Evolutionary conservation across 2,888 invertebrate genomes (phyloP).

Genomic region (Limnephilus rhombicus): DNA sequence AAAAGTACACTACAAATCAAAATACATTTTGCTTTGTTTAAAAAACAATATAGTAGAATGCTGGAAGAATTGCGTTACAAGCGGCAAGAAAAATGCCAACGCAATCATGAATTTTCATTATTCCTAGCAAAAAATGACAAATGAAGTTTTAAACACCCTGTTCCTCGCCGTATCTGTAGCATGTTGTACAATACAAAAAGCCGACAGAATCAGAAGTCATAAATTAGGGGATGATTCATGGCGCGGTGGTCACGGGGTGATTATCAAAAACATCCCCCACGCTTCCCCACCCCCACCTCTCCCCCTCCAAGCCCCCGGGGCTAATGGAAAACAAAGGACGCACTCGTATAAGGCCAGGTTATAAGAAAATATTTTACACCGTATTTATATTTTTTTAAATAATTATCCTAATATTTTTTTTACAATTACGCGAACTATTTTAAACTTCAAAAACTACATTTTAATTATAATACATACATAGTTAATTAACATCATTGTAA

Average conservation of each 20-base stretch:
- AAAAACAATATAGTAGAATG: neutral
- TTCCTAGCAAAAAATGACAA: neutral
- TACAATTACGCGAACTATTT: neutral
- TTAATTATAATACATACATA: neutral
- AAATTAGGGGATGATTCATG: constrained; percentile 61
- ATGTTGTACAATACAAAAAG: constrained; percentile 50
- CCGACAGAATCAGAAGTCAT: constrained; percentile 57
- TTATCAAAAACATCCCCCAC: constrained; percentile 56
- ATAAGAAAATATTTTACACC: neutral
- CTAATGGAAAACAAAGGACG: constrained; percentile 28
- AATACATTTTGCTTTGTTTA: neutral
- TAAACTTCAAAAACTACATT: no score
- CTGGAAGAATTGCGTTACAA: neutral
- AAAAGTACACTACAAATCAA: no score
- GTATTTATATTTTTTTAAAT: neutral
- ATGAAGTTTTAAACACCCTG: constrained; percentile 26
- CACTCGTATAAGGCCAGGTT: neutral
- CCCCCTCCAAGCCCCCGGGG: neutral
- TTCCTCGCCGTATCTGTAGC: constrained; percentile 15
- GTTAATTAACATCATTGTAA: no score
- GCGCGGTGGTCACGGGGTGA: constrained; percentile 58
- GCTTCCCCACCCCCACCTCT: neutral
- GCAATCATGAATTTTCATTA: constrained; percentile 1
- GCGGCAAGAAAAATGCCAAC: neutral
- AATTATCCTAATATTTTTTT: neutral